Conservation (phyloP, 2,797 vertebrate species). For the Epinephelus coioides region DNA sequence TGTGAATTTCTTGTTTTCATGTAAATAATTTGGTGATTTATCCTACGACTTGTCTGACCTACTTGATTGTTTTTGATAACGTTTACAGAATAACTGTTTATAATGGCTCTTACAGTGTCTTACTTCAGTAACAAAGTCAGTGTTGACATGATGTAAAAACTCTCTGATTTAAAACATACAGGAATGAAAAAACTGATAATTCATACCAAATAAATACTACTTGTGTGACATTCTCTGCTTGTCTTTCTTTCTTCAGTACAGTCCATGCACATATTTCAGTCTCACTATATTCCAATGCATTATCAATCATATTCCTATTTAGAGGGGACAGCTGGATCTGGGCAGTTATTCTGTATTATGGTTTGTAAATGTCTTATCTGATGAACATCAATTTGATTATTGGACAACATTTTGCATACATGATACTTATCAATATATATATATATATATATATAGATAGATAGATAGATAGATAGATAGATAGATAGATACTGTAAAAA, state of each 20-base stretch:
- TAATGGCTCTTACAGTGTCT: constrained; percentile 49
- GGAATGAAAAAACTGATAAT: constrained; percentile 37
- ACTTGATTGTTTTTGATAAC: constrained; percentile 66
- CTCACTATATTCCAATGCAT: no score
- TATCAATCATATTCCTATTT: no score
- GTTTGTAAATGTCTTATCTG: no score
- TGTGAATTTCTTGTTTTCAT: constrained; percentile 51
- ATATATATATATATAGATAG: no score
- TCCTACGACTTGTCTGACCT: constrained; percentile 42
- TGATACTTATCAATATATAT: no score
- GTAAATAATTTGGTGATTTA: constrained; percentile 54
- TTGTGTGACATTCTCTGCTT: constrained; percentile 37
- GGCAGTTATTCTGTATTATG: no score
- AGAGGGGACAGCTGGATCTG: no score
- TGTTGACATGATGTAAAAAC: constrained; percentile 57
- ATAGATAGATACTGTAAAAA: no score
- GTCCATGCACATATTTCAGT: no score
- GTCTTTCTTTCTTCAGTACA: neutral
- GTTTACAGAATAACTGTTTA: constrained; percentile 67
- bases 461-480: no score
- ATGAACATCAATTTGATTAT: no score
- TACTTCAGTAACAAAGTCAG: constrained; percentile 33
- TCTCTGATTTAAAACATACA: constrained; percentile 42
- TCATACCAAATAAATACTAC: constrained; percentile 75
- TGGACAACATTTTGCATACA: no score